A percentile compares a stretch with the other conserved stretches of the same genome.
Evolutionary conservation across 2,888 invertebrate species (phyloP).

Genomic region (Druceiella hillmani): DNA sequence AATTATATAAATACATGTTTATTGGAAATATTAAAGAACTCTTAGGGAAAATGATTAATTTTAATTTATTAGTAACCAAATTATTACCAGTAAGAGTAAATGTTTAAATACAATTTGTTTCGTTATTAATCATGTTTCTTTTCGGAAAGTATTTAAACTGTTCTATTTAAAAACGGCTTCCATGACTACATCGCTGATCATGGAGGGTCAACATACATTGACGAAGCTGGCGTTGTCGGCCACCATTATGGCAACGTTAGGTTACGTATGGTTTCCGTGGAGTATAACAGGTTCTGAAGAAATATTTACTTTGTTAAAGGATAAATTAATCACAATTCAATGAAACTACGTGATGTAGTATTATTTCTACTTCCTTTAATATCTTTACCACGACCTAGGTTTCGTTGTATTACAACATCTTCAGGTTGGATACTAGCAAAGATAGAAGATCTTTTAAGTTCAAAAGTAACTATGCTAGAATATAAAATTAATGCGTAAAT

Average conservation of each 20-base stretch:
- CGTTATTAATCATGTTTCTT: slow-evolving; percentile 32
- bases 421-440: too few relatives aligned
- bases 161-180: slow-evolving; percentile 93
- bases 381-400: too few relatives aligned
- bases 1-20: background rate
- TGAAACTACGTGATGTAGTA: too few relatives aligned
- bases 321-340: background rate
- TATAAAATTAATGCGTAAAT: too few relatives aligned
- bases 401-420: too few relatives aligned
- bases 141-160: too few relatives aligned
- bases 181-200: slow-evolving; percentile 89
- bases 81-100: background rate
- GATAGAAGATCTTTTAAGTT: too few relatives aligned
- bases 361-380: too few relatives aligned
- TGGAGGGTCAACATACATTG: slow-evolving; percentile 72
- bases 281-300: slow-evolving; percentile 75
- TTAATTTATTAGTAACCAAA: slow-evolving; percentile 1
- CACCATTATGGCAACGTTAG: slow-evolving; percentile 94
- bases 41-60: slow-evolving; percentile 9
- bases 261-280: slow-evolving; percentile 81
- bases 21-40: background rate
- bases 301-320: background rate
- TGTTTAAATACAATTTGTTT: slow-evolving; percentile 1
- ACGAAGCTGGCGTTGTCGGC: slow-evolving; percentile 95
- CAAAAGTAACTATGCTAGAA: too few relatives aligned